Conservation (phyloP, 2,113 vertebrate species). For the Nematolebias whitei region DNA sequence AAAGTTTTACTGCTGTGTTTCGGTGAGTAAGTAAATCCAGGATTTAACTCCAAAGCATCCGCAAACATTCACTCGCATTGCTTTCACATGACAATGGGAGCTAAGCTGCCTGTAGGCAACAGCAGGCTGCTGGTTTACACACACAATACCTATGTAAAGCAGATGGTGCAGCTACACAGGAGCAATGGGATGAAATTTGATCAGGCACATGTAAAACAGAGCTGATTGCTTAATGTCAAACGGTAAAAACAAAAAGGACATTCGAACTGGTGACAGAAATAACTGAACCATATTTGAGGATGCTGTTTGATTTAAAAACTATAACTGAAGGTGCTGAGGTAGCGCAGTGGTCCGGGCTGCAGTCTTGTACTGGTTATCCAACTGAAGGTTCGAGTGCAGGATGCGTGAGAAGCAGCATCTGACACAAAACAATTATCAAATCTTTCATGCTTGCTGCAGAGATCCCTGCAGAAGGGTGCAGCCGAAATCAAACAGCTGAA, state of each 20-base stretch:
- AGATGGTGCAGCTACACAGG: slow-evolving; percentile 35
- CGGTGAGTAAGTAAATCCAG: slow-evolving; percentile 47
- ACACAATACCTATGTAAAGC: slow-evolving; percentile 64
- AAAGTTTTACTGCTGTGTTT: slow-evolving; percentile 38
- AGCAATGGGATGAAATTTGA: slow-evolving; percentile 29
- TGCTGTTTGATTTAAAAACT: slow-evolving; percentile 4
- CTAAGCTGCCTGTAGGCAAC: slow-evolving; percentile 68
- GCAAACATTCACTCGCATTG: slow-evolving; percentile 53
- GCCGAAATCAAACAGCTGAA: no score
- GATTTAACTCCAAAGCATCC: slow-evolving; percentile 58
- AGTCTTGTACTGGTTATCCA: no score
- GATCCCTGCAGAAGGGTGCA: no score
- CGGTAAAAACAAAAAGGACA: slow-evolving; percentile 1
- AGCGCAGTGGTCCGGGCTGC: no score
- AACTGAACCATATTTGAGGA: slow-evolving; percentile 26
- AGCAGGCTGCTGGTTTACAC: slow-evolving; percentile 46
- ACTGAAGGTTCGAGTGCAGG: no score
- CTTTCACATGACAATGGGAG: slow-evolving; percentile 62
- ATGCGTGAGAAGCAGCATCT: no score
- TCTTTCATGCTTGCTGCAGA: no score
- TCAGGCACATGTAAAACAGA: slow-evolving; percentile 14
- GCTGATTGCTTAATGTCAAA: slow-evolving; percentile 14
- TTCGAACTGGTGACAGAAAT: slow-evolving; percentile 7
- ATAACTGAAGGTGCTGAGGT: slow-evolving; percentile 20
- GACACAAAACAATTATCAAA: no score